Percentiles rank a stretch among this genome's conserved stretches.
These are phyloP conservation scores for Neomicropteryx cornuta DNA, from an alignment of 1,140 invertebrate genomes.

Conservation along the genomic window DNA sequence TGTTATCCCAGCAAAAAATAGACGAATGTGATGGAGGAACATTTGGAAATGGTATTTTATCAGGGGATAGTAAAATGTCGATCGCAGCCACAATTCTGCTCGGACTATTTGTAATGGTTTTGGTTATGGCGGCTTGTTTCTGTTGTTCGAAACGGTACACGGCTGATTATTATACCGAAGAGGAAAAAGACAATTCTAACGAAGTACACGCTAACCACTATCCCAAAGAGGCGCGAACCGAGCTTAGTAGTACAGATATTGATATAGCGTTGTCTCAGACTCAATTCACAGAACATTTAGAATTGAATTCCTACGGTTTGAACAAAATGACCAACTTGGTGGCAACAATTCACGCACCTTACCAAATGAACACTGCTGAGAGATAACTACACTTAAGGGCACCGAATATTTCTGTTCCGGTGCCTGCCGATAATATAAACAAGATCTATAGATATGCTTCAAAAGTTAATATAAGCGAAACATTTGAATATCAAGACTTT, in stretches of 20 bases:
- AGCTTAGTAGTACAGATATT: slow-evolving; percentile 24
- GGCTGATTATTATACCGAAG: slow-evolving; percentile 62
- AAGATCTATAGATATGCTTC: too few relatives aligned
- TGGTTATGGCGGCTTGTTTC: slow-evolving; percentile 37
- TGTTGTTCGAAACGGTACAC: slow-evolving; percentile 50
- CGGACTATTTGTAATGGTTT: slow-evolving; percentile 37
- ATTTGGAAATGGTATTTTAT: slow-evolving; percentile 17
- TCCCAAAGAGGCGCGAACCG: slow-evolving; percentile 26
- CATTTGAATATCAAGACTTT: too few relatives aligned
- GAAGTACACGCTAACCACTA: slow-evolving; percentile 40
- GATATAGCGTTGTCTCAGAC: too few relatives aligned
- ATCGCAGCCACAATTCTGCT: slow-evolving; percentile 44
- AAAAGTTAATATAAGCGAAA: too few relatives aligned
- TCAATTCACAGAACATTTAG: too few relatives aligned
- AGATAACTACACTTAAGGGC: slow-evolving; percentile 32
- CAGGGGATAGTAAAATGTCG: slow-evolving; percentile 33
- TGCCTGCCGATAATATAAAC: too few relatives aligned
- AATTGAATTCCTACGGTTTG: too few relatives aligned
- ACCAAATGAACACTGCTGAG: slow-evolving; percentile 24
- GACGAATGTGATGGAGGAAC: slow-evolving; percentile 35
- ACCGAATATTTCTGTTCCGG: too few relatives aligned
- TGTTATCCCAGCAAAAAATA: slow-evolving; percentile 34
- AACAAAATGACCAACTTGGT: too few relatives aligned
- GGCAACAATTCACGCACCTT: slow-evolving; percentile 31
- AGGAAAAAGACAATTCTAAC: slow-evolving; percentile 44